A percentile compares a stretch with the other conserved stretches of the same genome.
These are phyloP conservation scores for Drosophila willistoni DNA, from an alignment of 1,140 invertebrate species.

Conservation along the genomic window DNA sequence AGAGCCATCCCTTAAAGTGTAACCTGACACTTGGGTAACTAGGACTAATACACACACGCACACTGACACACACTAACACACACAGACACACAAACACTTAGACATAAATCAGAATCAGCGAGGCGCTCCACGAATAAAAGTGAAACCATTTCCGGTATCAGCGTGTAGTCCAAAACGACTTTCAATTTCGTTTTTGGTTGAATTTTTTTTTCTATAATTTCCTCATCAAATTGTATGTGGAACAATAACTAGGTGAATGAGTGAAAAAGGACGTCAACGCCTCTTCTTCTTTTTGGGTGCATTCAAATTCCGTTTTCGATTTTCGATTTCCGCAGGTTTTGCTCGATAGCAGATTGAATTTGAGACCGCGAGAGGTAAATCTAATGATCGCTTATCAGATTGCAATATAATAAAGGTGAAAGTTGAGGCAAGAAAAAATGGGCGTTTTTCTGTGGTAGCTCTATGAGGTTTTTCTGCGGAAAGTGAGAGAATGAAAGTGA, in stretches of 20 bases:
- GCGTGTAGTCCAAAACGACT: conserved; percentile 72
- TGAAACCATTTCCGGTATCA: conserved; percentile 80
- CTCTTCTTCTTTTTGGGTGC: conserved; percentile 39
- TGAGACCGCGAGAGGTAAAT: conserved; percentile 30
- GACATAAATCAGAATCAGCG: conserved; percentile 52
- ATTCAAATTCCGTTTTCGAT: conserved; percentile 74
- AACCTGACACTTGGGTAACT: conserved; percentile 80
- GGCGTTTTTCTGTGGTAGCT: conserved; percentile 23
- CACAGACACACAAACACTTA: conserved; percentile 44
- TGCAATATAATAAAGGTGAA: conserved; percentile 60
- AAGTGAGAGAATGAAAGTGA: conserved; percentile 30
- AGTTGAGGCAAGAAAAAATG: conserved; percentile 25
- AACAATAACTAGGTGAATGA: conserved; percentile 47
- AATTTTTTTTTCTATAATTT: conserved; percentile 68
- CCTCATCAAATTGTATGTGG: conserved; percentile 57
- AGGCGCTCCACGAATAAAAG: conserved; percentile 64
- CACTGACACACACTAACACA: conserved; percentile 53
- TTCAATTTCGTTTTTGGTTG: conserved; percentile 55
- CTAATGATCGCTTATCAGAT: conserved; percentile 69
- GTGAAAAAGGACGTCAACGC: conserved; percentile 42
- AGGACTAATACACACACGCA: conserved; percentile 63
- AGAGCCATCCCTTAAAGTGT: conserved; percentile 49
- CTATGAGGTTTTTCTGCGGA: background rate
- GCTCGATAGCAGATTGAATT: conserved; percentile 18
- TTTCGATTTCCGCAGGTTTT: background rate